Conservation (phyloP, 2,888 invertebrate genomes). For the Nematopogon swammerdamellus region DNA sequence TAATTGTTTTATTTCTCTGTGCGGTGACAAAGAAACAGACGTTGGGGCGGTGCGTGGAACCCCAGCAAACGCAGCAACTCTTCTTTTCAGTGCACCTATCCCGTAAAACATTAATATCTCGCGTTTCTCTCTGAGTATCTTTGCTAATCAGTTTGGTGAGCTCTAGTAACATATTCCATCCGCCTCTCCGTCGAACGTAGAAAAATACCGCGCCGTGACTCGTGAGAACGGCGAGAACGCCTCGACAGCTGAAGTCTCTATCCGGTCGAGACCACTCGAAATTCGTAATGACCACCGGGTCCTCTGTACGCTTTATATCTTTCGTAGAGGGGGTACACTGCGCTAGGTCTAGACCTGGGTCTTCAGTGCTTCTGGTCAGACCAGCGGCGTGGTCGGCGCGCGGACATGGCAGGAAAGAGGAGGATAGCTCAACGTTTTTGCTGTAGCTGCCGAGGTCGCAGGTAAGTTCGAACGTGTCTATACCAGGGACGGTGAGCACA, state of each 20-base stretch:
- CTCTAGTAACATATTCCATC: constrained; percentile 23
- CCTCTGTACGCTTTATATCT: constrained; percentile 26
- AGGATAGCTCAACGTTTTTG: constrained; percentile 26
- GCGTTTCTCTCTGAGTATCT: constrained; percentile 10
- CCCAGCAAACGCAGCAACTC: constrained; percentile 32
- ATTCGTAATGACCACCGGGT: constrained; percentile 19
- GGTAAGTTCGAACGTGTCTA: constrained; percentile 26
- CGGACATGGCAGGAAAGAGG: constrained; percentile 21
- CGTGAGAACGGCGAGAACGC: constrained; percentile 29
- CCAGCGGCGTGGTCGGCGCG: constrained; percentile 10
- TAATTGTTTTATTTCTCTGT: constrained; percentile 28
- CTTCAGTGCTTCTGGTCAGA: constrained; percentile 13
- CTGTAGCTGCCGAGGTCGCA: constrained; percentile 28
- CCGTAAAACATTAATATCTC: constrained; percentile 12
- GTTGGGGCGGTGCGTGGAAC: constrained; percentile 11
- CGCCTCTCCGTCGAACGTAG: constrained; percentile 15
- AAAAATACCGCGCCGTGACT: constrained; percentile 35
- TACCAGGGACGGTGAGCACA: constrained; percentile 26
- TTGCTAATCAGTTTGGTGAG: constrained; percentile 21
- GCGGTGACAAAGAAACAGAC: constrained; percentile 32
- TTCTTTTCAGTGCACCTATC: constrained; percentile 20
- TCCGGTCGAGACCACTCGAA: constrained; percentile 31
- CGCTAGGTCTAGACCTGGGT: constrained; percentile 27
- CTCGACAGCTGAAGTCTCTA: constrained; percentile 19
- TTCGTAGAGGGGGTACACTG: constrained; percentile 34